These are phyloP conservation scores for Illadopsis cleaveri DNA, from an alignment of 2,113 vertebrate species.

Conservation along the genomic window DNA sequence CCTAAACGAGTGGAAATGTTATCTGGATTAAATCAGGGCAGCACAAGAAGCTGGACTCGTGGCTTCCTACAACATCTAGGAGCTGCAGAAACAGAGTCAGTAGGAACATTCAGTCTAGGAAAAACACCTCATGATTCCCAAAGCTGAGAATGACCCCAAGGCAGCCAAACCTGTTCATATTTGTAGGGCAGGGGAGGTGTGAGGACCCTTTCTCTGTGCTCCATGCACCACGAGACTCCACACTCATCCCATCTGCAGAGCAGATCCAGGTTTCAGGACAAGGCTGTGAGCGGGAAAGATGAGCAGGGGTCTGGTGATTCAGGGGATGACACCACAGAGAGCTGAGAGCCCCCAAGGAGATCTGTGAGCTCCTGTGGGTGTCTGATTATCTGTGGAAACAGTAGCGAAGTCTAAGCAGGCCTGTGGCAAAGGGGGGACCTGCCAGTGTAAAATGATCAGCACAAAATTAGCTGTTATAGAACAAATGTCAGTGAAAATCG, in stretches of 20 bases:
- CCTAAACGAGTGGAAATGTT: not conserved
- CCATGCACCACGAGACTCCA: accelerated
- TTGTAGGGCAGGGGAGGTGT: not conserved
- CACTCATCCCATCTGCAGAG: not conserved
- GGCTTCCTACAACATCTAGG: not conserved
- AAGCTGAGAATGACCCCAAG: not conserved
- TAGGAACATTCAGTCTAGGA: not conserved
- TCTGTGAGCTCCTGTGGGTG: not conserved
- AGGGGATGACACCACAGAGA: not conserved
- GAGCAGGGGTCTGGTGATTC: not conserved
- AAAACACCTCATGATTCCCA: not conserved
- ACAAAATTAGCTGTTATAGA: not conserved
- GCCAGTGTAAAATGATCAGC: not conserved
- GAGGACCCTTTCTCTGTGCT: not conserved
- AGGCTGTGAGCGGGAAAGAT: accelerated
- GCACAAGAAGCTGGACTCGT: not conserved
- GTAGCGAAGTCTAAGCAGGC: not conserved
- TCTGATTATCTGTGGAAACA: not conserved
- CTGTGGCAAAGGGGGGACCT: not conserved
- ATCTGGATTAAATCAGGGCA: not conserved
- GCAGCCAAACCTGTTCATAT: not conserved
- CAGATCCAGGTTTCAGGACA: not conserved
- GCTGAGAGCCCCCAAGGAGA: not conserved
- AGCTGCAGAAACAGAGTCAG: not conserved
- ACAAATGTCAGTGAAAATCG: not conserved